Base-by-base conservation (phyloP, 1,140 invertebrate species). In the Bombus picipes region DNA sequence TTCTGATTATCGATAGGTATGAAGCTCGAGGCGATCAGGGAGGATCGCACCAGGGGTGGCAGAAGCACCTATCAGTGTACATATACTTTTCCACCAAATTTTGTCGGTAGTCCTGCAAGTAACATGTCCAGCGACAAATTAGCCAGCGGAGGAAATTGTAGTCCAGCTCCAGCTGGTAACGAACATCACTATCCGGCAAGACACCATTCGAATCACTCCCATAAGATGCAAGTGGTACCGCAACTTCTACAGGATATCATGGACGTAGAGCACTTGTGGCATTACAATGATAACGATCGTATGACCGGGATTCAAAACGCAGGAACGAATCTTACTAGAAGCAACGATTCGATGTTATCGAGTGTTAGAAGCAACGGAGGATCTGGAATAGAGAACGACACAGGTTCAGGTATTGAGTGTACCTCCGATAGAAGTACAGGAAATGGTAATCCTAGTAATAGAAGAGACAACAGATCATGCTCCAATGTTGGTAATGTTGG, bases 1-100 rank as follows among this genome's bases (percentile, higher is more conserved):
- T 53, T 53, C 5, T 62, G 59, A n/a, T 62, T 66, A 34, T 66
- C 0, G 25, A 62, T 22, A 85, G 83, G 83, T 62, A 99, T 99
- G 99, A 99, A 99, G 94, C 95, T 99, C 34, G 98, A 99, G 97
- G 99, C 99, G 1, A 99, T 99, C 71, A 96, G 99, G 87, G 98
- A 99, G 93, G 99, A 99, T 95, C 96, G 99, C 87, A 99, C 98
- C 0, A 96, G 99, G 83, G 99, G 99, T 79, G 99, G 99, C 39
- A 96, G 99, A 83, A 99, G 98, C 88, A 99, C 98, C 25, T 99
- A 99, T 94, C 98, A 98, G 91, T 99, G 98, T 94, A 98, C 98
- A 57, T 98, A 98, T 92, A 97, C 98, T 32, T 94, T 98, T 82
- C 97, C 98, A 72, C 97, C 97, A 76, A 95, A 93, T 89, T 91